These are phyloP conservation scores for Sebastes kiyomatsui DNA, from an alignment of 2,797 vertebrate genomes.

Conservation along the genomic window DNA sequence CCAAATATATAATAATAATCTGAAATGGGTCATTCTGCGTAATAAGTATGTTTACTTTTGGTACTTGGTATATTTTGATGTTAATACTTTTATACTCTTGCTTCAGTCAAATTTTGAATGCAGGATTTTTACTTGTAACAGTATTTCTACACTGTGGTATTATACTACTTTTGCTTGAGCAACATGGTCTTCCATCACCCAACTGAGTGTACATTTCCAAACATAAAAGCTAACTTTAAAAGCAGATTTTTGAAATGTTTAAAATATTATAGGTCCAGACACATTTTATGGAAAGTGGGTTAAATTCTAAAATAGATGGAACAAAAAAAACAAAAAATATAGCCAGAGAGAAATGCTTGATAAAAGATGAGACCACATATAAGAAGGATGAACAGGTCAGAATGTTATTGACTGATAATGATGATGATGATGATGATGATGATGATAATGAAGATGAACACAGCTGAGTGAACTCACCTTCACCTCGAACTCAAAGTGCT, in stretches of 20 bases:
- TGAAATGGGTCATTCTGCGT: accelerated
- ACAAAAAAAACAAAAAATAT: not conserved
- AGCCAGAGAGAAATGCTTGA: not conserved
- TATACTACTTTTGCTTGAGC: not conserved
- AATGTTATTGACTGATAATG: not conserved
- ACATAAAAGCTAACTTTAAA: not conserved
- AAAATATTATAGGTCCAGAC: not conserved
- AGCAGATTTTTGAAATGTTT: not conserved
- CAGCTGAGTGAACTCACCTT: conserved; percentile 85
- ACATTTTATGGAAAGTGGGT: not conserved
- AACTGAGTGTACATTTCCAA: not conserved
- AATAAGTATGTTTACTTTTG: too few relatives aligned
- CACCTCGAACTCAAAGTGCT: conserved; percentile 97
- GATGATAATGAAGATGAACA: not conserved
- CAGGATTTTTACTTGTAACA: too few relatives aligned
- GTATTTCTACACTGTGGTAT: not conserved
- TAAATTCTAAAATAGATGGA: not conserved
- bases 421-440: not conserved
- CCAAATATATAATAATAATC: too few relatives aligned
- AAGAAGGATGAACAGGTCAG: not conserved
- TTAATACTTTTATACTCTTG: too few relatives aligned
- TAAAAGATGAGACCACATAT: not conserved
- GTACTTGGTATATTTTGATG: too few relatives aligned
- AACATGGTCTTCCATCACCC: too few relatives aligned
- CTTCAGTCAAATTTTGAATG: too few relatives aligned